phyloP scores from a whole-genome alignment of 1,140 invertebrate species.

The Orchesella cincta region DNA sequence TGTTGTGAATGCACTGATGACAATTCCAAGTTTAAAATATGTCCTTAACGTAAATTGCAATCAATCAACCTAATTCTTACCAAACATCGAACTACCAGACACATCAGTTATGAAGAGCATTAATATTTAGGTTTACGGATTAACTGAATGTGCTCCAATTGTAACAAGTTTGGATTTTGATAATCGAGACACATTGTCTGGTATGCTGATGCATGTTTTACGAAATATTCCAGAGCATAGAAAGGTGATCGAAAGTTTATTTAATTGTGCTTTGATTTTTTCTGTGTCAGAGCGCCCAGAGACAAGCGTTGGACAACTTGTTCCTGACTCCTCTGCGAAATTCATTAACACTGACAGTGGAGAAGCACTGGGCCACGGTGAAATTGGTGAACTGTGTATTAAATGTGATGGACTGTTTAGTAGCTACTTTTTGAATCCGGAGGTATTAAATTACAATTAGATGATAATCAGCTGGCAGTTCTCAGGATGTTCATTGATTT shows the following conservation, averaged over 20 bases:
- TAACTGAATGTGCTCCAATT: constrained; percentile 15
- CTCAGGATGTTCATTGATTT: no score
- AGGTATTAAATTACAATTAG: no score
- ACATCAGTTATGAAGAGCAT: background rate
- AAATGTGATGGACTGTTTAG: background rate
- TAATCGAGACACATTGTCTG: background rate
- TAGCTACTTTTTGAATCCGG: constrained; percentile 12
- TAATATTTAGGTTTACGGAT: background rate
- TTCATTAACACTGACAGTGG: background rate
- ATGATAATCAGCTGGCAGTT: no score
- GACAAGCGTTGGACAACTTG: background rate
- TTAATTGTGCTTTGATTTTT: background rate
- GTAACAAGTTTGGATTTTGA: background rate
- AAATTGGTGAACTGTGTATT: constrained; percentile 13
- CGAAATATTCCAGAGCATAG: no score
- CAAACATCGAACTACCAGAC: background rate
- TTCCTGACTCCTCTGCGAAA: background rate
- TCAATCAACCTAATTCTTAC: background rate
- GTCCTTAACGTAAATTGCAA: constrained; percentile 9
- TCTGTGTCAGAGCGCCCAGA: background rate
- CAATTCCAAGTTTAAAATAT: constrained; percentile 22
- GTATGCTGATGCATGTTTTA: no score
- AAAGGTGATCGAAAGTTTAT: background rate
- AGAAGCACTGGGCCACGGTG: background rate
- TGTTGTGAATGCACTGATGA: constrained; percentile 8